These are phyloP conservation scores for Diadumene lineata DNA, from an alignment of 92 coral and sea anemone genomes.

Conservation along the genomic window DNA sequence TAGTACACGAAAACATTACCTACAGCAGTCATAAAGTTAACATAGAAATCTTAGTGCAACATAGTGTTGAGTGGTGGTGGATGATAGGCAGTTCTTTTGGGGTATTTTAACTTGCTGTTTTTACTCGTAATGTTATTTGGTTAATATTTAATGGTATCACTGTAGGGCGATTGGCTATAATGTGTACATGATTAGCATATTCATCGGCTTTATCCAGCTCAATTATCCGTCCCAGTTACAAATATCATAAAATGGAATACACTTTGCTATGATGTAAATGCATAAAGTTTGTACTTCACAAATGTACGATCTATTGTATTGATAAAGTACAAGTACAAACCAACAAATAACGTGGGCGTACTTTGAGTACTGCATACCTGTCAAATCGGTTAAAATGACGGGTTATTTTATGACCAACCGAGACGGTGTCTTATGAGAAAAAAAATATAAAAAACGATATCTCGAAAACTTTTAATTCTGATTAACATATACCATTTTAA, in stretches of 20 bases:
- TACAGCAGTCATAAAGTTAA: constrained; percentile 39
- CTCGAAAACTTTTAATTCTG: too few relatives aligned
- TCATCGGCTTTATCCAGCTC: neutral
- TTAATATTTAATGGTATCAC: constrained; percentile 21
- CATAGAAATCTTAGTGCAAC: constrained; percentile 18
- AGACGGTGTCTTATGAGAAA: constrained; percentile 10
- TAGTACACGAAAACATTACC: constrained; percentile 91
- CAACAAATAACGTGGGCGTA: neutral
- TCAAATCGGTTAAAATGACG: constrained; percentile 11
- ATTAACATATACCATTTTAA: too few relatives aligned
- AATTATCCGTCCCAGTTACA: neutral
- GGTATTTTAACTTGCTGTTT: constrained; percentile 31
- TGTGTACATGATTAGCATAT: constrained; percentile 20
- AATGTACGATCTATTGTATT: neutral
- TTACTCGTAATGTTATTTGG: constrained; percentile 17
- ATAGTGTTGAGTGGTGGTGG: too few relatives aligned
- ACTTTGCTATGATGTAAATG: neutral
- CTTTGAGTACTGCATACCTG: neutral
- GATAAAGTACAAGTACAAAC: neutral
- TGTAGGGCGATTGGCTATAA: constrained; percentile 20
- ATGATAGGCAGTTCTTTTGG: constrained; percentile 7
- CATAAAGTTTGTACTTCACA: neutral
- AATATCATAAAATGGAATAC: neutral
- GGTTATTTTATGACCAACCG: constrained; percentile 6
- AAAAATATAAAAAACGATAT: neutral